These are phyloP conservation scores for Drosophila testacea DNA, from an alignment of 2,888 invertebrate species.

Conservation along the genomic window DNA sequence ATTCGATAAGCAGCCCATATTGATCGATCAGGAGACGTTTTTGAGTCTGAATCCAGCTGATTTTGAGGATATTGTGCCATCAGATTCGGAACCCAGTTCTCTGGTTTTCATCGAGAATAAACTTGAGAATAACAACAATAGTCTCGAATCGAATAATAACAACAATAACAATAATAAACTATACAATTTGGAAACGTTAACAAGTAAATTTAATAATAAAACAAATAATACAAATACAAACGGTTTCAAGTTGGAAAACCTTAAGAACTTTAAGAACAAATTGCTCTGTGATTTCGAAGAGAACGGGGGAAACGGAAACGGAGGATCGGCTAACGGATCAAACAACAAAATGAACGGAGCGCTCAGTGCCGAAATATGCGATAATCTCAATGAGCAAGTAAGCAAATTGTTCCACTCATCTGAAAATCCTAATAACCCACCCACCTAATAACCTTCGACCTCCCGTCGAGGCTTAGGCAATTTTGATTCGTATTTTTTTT, in stretches of 20 bases:
- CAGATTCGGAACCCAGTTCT: slow-evolving; percentile 83
- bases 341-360: slow-evolving; percentile 83
- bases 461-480: not conserved
- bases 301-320: slow-evolving; percentile 40
- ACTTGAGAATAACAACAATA: slow-evolving; percentile 68
- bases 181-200: slow-evolving; percentile 82
- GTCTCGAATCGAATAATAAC: slow-evolving; percentile 65
- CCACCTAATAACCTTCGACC: slow-evolving; percentile 5
- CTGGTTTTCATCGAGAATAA: slow-evolving; percentile 84
- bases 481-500: slow-evolving; percentile 1
- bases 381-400: slow-evolving; percentile 85
- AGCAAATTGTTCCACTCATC: slow-evolving; percentile 49
- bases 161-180: slow-evolving; percentile 77
- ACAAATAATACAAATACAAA: slow-evolving; percentile 84
- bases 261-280: slow-evolving; percentile 85
- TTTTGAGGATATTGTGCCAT: slow-evolving; percentile 84
- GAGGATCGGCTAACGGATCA: slow-evolving; percentile 41
- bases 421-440: not conserved
- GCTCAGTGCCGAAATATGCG: slow-evolving; percentile 84
- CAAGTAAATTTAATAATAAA: slow-evolving; percentile 83
- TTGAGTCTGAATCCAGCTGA: slow-evolving; percentile 85
- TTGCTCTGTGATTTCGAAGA: slow-evolving; percentile 84
- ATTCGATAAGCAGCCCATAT: slow-evolving; percentile 82
- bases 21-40: slow-evolving; percentile 85
- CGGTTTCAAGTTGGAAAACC: slow-evolving; percentile 84